Percentiles rank a stretch among this genome's conserved stretches.
phyloP scores from a whole-genome alignment of 2,113 vertebrate genomes.

The Antechinus flavipes region DNA sequence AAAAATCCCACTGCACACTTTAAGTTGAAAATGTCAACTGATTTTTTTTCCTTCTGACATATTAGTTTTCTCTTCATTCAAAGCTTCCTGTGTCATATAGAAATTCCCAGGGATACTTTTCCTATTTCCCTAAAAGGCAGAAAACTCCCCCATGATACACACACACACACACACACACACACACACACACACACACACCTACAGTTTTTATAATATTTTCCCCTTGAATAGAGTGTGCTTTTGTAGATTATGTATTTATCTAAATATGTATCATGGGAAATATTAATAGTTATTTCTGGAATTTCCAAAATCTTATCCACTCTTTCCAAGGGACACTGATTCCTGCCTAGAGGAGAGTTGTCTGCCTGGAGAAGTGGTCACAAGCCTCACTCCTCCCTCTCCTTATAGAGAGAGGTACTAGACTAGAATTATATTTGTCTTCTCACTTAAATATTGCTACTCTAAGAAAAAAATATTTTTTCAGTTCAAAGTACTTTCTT shows the following conservation, averaged over 20 bases:
- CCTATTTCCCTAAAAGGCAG: not conserved
- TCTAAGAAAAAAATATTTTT: not conserved
- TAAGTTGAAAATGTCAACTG: not conserved
- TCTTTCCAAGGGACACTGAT: not conserved
- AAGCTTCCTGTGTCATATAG: not conserved
- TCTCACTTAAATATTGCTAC: not conserved
- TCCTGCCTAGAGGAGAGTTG: not conserved
- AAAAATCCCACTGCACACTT: not conserved
- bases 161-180: too few relatives aligned
- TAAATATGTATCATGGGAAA: not conserved
- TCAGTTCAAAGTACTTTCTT: not conserved
- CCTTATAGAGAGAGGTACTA: not conserved
- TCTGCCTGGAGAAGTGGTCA: not conserved
- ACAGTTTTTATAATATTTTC: not conserved
- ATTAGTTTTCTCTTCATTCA: not conserved
- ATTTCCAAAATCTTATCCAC: not conserved
- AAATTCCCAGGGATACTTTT: not conserved
- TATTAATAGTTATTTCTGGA: not conserved
- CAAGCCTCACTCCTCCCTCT: not conserved
- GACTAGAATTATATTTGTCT: not conserved
- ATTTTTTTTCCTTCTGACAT: not conserved
- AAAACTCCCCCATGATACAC: too few relatives aligned
- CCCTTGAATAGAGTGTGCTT: not conserved
- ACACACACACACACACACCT: not conserved
- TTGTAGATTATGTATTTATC: not conserved